phyloP scores from a whole-genome alignment of 2,113 vertebrate genomes.

The Nesogale talazaci region DNA sequence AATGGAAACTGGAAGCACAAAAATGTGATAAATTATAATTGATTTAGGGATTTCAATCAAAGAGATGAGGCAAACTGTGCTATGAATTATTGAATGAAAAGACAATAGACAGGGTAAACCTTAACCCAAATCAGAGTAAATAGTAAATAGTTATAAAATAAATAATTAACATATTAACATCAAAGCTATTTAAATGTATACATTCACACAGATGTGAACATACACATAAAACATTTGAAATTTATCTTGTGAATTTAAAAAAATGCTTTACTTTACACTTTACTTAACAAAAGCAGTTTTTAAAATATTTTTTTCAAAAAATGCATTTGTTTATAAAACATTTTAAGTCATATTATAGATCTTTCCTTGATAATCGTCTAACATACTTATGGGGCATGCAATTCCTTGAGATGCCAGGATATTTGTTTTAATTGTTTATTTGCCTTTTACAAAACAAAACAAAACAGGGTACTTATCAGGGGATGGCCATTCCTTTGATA shows the following conservation, averaged over 20 bases:
- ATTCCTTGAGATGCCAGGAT: neutral
- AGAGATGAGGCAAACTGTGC: too few relatives aligned
- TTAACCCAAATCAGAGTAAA: too few relatives aligned
- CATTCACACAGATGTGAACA: neutral
- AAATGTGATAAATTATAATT: too few relatives aligned
- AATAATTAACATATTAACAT: too few relatives aligned
- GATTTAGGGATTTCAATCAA: too few relatives aligned
- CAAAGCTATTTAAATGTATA: neutral
- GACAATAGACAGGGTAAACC: too few relatives aligned
- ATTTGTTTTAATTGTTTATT: neutral
- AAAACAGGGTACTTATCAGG: neutral
- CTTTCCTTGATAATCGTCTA: neutral
- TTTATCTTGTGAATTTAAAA: neutral
- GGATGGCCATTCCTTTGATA: too few relatives aligned
- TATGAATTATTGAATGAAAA: too few relatives aligned
- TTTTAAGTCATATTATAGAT: neutral
- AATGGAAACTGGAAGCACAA: too few relatives aligned
- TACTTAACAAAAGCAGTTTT: neutral
- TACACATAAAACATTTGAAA: neutral
- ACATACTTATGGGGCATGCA: neutral
- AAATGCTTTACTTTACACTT: neutral
- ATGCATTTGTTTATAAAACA: neutral
- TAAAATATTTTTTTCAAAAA: slow-evolving; percentile 5
- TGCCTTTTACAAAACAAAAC: neutral
- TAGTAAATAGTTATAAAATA: too few relatives aligned